phyloP scores from a whole-genome alignment of 2,888 invertebrate species.

The Exephanes ischioxanthus region DNA sequence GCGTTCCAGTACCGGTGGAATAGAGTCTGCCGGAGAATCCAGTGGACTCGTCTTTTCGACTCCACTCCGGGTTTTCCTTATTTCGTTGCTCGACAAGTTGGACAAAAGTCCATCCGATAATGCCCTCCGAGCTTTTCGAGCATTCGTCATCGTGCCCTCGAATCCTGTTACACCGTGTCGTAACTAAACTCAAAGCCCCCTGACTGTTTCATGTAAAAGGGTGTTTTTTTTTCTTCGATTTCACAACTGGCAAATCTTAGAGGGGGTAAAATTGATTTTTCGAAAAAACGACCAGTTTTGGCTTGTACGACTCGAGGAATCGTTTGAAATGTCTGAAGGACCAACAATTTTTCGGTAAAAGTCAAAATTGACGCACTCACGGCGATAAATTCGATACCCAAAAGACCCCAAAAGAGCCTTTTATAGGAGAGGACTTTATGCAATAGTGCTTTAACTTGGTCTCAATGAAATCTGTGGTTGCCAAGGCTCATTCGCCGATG shows the following conservation, averaged over 20 bases:
- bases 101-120: not conserved
- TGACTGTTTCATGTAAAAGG: not conserved
- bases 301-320: not conserved
- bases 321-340: not conserved
- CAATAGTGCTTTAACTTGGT: not conserved
- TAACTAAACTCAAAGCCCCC: not conserved
- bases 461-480: not conserved
- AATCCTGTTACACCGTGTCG: not conserved
- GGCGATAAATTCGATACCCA: not conserved
- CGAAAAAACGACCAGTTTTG: not conserved
- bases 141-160: not conserved
- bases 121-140: not conserved
- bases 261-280: not conserved
- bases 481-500: not conserved
- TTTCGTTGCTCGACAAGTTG: not conserved
- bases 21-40: slow-evolving; percentile 22
- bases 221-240: not conserved
- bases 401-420: not conserved
- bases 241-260: no score
- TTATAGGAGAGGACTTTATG: not conserved
- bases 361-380: not conserved
- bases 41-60: slow-evolving; percentile 28
- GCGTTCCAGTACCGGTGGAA: slow-evolving; percentile 26
- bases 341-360: not conserved
- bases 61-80: slow-evolving; percentile 26